These are phyloP conservation scores for Eueides isabella DNA, from an alignment of 1,140 invertebrate species.

Conservation along the genomic window DNA sequence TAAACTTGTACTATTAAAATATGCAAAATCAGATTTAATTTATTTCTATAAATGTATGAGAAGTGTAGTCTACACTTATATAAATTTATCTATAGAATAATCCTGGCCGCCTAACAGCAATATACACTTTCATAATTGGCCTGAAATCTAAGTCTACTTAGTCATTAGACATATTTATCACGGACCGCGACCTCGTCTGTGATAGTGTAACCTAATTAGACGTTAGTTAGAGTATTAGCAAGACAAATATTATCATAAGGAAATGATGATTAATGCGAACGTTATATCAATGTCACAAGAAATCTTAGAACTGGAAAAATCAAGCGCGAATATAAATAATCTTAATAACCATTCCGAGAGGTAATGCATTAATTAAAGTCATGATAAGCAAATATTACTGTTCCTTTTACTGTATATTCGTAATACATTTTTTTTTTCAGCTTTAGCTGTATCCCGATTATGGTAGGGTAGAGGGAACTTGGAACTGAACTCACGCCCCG, in stretches of 20 bases:
- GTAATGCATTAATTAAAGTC: conserved; percentile 3
- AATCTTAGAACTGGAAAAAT: conserved; percentile 11
- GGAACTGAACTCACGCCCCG: too few relatives aligned
- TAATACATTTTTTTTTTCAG: neutral
- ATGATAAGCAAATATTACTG: neutral
- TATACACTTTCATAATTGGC: neutral
- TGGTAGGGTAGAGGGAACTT: too few relatives aligned
- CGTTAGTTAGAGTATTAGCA: conserved; percentile 25
- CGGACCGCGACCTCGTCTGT: conserved; percentile 16
- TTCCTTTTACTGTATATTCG: neutral
- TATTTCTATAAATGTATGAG: neutral
- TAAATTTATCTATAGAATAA: neutral
- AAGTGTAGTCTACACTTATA: neutral
- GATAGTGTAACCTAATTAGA: conserved; percentile 25
- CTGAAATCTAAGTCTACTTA: conserved; percentile 9
- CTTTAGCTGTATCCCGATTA: too few relatives aligned
- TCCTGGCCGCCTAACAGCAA: neutral
- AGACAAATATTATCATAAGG: conserved; percentile 27
- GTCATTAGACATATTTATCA: conserved; percentile 19
- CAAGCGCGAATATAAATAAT: conserved; percentile 8
- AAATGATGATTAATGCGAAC: conserved; percentile 21
- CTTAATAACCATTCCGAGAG: neutral
- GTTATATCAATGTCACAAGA: conserved; percentile 32
- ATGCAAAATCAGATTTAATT: neutral
- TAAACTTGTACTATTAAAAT: neutral